These are phyloP conservation scores for Synodontis membranacea DNA, from an alignment of 2,113 vertebrate genomes.

Conservation along the genomic window DNA sequence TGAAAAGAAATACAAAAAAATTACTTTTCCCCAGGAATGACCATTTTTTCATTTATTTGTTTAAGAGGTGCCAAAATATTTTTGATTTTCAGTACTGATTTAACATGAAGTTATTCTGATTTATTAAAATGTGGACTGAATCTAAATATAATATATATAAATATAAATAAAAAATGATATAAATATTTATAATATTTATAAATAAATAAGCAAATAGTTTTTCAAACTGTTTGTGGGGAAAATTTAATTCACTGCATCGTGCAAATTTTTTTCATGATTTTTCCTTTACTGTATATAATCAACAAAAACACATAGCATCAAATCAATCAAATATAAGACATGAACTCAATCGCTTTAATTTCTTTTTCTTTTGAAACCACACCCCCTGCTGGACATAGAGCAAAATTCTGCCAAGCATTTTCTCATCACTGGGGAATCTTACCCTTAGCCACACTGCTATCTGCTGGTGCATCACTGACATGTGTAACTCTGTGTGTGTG, in stretches of 20 bases:
- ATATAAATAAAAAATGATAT: too few relatives aligned
- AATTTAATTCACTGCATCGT: background rate
- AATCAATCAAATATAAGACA: background rate
- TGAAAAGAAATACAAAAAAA: background rate
- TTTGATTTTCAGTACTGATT: background rate
- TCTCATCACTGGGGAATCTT: constrained; percentile 24
- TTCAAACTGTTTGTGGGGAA: background rate
- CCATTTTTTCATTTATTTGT: background rate
- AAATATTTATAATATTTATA: too few relatives aligned
- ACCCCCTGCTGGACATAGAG: constrained; percentile 29
- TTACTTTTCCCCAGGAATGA: background rate
- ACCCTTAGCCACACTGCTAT: constrained; percentile 12
- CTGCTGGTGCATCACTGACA: constrained; percentile 22
- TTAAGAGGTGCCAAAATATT: background rate
- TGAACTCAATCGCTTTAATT: background rate
- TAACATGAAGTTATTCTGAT: background rate
- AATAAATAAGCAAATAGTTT: background rate
- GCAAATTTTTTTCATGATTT: background rate
- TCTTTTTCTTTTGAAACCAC: background rate
- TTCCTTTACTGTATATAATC: background rate
- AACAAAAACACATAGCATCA: background rate
- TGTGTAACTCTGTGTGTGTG: constrained; percentile 18
- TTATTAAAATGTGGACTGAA: too few relatives aligned
- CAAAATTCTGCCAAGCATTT: constrained; percentile 2
- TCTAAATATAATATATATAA: too few relatives aligned